Conservation (phyloP, 2,888 invertebrate species). For the Napeogenes sylphis region DNA sequence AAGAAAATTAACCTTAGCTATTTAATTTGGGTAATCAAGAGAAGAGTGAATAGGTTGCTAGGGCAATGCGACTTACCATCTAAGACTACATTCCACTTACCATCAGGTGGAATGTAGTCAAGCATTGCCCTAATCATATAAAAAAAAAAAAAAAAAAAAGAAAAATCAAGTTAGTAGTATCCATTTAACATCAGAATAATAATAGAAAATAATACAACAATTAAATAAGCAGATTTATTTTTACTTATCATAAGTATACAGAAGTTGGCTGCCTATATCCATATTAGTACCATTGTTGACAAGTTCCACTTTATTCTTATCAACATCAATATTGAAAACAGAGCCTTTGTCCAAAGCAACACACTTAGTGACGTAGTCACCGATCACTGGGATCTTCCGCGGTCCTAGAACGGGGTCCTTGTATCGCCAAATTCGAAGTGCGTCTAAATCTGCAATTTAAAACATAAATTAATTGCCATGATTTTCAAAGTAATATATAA, state of each 20-base stretch:
- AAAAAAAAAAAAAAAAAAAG: no score
- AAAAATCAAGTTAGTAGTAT: no score
- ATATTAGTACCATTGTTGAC: constrained; percentile 60
- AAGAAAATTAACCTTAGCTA: no score
- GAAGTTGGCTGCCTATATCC: constrained; percentile 72
- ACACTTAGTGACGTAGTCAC: constrained; percentile 81
- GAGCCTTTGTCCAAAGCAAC: constrained; percentile 63
- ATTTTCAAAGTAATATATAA: no score
- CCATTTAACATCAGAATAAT: neutral
- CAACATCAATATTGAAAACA: constrained; percentile 73
- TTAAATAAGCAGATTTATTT: constrained; percentile 36
- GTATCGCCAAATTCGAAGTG: constrained; percentile 86
- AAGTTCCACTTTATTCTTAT: constrained; percentile 62
- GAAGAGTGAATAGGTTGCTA: no score
- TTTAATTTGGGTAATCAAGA: no score
- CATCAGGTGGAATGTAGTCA: no score
- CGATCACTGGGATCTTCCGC: constrained; percentile 83
- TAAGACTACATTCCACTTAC: no score
- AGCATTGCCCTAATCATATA: no score
- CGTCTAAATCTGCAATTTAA: constrained; percentile 75
- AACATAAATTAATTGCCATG: constrained; percentile 6
- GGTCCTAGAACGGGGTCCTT: constrained; percentile 86
- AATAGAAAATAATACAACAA: constrained; percentile 37
- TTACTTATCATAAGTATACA: constrained; percentile 72
- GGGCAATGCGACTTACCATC: no score